Conservation (phyloP, 2,113 vertebrate species). For the Gallinago media region DNA sequence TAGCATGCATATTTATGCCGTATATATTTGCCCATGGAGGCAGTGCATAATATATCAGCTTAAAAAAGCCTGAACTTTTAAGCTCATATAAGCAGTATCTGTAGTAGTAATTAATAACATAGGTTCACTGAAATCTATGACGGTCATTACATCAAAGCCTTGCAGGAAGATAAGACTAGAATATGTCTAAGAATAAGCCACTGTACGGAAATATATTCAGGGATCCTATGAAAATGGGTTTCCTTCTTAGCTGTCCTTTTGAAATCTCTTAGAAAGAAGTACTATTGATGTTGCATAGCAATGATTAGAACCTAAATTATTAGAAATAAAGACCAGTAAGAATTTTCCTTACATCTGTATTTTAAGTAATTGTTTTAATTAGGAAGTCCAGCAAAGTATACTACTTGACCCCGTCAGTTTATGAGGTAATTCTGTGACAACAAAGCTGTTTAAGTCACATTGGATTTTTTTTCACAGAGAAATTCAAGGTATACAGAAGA, state of each 20-base stretch:
- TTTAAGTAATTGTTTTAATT: conserved; percentile 5
- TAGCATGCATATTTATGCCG: not conserved
- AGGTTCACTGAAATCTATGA: not conserved
- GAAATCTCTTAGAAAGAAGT: not conserved
- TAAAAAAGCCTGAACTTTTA: not conserved
- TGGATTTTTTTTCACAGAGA: not conserved
- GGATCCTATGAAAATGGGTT: not conserved
- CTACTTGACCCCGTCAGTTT: not conserved
- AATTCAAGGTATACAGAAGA: not conserved
- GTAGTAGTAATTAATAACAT: not conserved
- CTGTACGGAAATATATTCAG: not conserved
- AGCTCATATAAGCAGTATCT: not conserved
- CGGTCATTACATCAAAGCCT: not conserved
- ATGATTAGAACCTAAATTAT: not conserved
- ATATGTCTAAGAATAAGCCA: not conserved
- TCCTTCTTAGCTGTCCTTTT: not conserved
- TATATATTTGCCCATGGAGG: not conserved
- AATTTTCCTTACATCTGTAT: not conserved
- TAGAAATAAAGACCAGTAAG: not conserved
- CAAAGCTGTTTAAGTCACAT: not conserved
- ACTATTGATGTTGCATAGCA: not conserved
- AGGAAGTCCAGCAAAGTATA: not conserved
- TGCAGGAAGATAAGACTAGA: not conserved
- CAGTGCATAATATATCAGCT: not conserved
- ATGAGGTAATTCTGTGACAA: not conserved